These are phyloP conservation scores for Spodoptera frugiperda DNA, from an alignment of 1,140 invertebrate genomes.

Conservation along the genomic window DNA sequence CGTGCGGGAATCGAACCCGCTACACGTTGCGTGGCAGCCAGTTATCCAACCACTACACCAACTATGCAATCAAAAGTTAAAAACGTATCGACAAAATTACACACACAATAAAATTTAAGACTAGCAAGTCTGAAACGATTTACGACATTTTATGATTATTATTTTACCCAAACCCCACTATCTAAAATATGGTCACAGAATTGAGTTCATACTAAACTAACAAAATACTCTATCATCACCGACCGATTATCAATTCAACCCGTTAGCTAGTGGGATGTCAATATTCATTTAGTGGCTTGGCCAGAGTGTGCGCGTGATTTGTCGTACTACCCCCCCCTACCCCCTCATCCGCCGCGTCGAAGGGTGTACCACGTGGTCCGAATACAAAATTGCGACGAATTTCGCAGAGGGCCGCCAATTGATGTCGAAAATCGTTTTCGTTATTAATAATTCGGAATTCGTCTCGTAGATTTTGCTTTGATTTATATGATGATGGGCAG, in stretches of 20 bases:
- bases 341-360: conserved; percentile 31
- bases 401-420: conserved; percentile 57
- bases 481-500: conserved; percentile 34
- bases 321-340: conserved; percentile 54
- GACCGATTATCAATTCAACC: conserved; percentile 79
- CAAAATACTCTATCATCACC: conserved; percentile 36
- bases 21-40: too few relatives aligned
- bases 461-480: conserved; percentile 45
- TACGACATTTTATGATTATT: too few relatives aligned
- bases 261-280: conserved; percentile 79
- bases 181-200: background rate
- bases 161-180: too few relatives aligned
- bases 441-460: conserved; percentile 66
- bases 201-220: conserved; percentile 23
- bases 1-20: too few relatives aligned
- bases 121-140: too few relatives aligned
- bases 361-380: conserved; percentile 65
- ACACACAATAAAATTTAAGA: too few relatives aligned
- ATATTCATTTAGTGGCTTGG: conserved; percentile 80
- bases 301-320: conserved; percentile 76
- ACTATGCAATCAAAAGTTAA: too few relatives aligned
- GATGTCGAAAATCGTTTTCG: conserved; percentile 63
- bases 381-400: conserved; percentile 69
- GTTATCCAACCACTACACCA: too few relatives aligned
- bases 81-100: too few relatives aligned